These are phyloP conservation scores for Aegypius monachus DNA, from an alignment of 2,113 vertebrate genomes.

Conservation along the genomic window DNA sequence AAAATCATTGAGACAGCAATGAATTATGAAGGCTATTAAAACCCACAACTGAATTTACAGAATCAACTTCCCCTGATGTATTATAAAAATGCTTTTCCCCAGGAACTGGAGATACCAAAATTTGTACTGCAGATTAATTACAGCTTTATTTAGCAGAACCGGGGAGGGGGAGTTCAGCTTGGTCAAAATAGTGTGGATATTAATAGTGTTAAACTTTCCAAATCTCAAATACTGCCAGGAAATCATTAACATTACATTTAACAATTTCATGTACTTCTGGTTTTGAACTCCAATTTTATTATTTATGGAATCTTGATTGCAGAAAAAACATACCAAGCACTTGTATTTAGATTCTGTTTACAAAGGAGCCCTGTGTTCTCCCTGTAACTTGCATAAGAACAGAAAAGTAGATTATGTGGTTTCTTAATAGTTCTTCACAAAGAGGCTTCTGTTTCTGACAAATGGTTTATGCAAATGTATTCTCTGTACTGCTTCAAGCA, in stretches of 20 bases:
- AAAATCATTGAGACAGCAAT: slow-evolving; percentile 36
- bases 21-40: slow-evolving; percentile 56
- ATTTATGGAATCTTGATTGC: slow-evolving; percentile 60
- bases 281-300: slow-evolving; percentile 55
- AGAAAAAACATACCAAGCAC: slow-evolving; percentile 40
- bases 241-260: slow-evolving; percentile 48
- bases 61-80: slow-evolving; percentile 4
- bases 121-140: slow-evolving; percentile 34
- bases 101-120: slow-evolving; percentile 15
- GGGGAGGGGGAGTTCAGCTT: not conserved
- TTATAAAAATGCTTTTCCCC: slow-evolving; percentile 36
- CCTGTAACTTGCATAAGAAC: slow-evolving; percentile 45
- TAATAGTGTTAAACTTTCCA: slow-evolving; percentile 23
- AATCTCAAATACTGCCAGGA: slow-evolving; percentile 27
- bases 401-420: slow-evolving; percentile 58
- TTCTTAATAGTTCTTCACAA: slow-evolving; percentile 61
- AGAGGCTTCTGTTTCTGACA: slow-evolving; percentile 66
- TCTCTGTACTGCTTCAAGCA: slow-evolving; percentile 23
- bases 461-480: slow-evolving; percentile 69
- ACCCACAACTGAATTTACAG: slow-evolving; percentile 29
- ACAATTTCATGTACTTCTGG: slow-evolving; percentile 39
- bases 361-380: slow-evolving; percentile 60
- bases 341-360: slow-evolving; percentile 58
- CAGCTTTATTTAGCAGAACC: not conserved
- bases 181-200: not conserved